Evolutionary conservation across 2,888 invertebrate genomes (phyloP), one percentile per base, ranked within the genome.

Genomic region (Euplexia lucipara): DNA sequence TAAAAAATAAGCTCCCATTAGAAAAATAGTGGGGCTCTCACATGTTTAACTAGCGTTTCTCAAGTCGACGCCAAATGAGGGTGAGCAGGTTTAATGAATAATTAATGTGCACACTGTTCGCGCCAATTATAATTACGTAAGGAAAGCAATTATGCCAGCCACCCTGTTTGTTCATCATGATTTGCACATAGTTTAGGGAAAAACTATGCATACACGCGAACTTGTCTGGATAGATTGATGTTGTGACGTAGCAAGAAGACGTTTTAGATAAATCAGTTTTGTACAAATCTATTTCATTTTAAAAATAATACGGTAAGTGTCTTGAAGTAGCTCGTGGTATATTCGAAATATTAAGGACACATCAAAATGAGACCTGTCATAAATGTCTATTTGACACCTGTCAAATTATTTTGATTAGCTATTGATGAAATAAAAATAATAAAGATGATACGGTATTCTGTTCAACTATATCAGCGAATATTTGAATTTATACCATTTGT

Each of bases 41-140:
- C 79, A 81, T 83, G 88, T 86, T 88, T 89, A 93, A 91, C 92
- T 88, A 90, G 90, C 91, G 90, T 88, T 90, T 90, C 92, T 93
- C 90, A 92, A 92, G 92, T 89, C 89, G 85, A 75, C 83, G 83
- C 79, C 87, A 91, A 92, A 92, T 92, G 92, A 90, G 92, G 91
- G 89, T 86, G 88, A 85, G 82, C 83, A 81, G 77, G 81, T 81
- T 82, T 94, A 93, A 94, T 94, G 94, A 94, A 94, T 94, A 93
- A 94, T 94, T 94, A 94, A 94, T 94, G 91, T 86, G 83, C 90
- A 88, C 90, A 91, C 86, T 89, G 89, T 91, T 88, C 90, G 81
- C 92, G 92, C 92, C 93, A 94, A 94, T 95, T 93, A 94, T 92
- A 91, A 93, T 91, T 86, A 90, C 87, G 90, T 92, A 92, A 94